Conservation (phyloP, 2,888 invertebrate species). For the Macropis europaea region DNA sequence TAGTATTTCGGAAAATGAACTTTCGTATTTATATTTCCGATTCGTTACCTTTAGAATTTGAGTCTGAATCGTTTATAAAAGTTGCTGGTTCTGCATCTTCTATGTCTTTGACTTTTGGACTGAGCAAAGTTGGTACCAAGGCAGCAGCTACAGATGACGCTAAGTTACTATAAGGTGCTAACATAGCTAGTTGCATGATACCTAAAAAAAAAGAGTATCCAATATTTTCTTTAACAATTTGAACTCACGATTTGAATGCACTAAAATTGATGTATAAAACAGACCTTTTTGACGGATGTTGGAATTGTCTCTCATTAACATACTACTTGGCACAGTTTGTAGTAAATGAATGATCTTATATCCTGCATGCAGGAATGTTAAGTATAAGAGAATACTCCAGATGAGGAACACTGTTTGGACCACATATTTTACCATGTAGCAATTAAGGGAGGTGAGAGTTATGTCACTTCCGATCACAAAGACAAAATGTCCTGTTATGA, state of each 20-base stretch:
- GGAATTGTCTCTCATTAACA: constrained; percentile 77
- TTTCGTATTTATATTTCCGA: neutral
- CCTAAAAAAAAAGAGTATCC: constrained; percentile 68
- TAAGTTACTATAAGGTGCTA: constrained; percentile 82
- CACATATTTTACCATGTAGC: constrained; percentile 80
- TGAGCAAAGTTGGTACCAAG: constrained; percentile 81
- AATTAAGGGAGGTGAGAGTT: constrained; percentile 79
- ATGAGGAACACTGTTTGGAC: constrained; percentile 81
- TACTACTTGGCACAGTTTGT: constrained; percentile 78
- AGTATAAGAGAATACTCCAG: constrained; percentile 82
- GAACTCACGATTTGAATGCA: neutral
- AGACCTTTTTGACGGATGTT: constrained; percentile 79
- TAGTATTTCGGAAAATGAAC: neutral
- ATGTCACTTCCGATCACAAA: constrained; percentile 81
- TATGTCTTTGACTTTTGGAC: constrained; percentile 72
- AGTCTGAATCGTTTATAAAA: constrained; percentile 20
- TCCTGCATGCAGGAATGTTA: constrained; percentile 82
- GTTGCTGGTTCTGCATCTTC: constrained; percentile 37
- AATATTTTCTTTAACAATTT: neutral
- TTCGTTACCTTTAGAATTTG: constrained; percentile 22
- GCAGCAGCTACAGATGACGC: constrained; percentile 81
- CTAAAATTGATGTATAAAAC: neutral
- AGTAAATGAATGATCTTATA: constrained; percentile 80
- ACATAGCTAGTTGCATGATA: constrained; percentile 81
- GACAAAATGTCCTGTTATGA: constrained; percentile 82